Conservation (phyloP, 2,113 vertebrate species). For the Archocentrus centrarchus region DNA sequence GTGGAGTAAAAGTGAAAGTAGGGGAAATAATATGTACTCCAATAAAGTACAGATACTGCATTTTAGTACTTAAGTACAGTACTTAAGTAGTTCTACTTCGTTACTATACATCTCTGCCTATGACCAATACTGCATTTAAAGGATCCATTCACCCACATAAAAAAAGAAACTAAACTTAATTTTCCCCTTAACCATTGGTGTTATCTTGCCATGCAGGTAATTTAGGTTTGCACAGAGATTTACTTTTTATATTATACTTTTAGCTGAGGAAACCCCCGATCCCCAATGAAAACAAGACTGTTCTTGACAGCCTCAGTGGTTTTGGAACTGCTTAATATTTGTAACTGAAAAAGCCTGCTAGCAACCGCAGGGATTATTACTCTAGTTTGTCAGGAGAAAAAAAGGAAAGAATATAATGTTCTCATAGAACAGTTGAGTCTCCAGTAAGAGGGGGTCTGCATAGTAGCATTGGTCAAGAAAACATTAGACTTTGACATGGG, state of each 20-base stretch:
- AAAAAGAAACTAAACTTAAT: neutral
- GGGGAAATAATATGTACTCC: too few species aligned
- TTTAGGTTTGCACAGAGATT: neutral
- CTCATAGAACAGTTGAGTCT: neutral
- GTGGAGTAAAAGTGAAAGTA: too few species aligned
- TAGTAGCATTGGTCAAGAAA: neutral
- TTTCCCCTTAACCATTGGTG: neutral
- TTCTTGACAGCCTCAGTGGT: neutral
- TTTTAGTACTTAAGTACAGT: too few species aligned
- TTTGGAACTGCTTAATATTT: neutral
- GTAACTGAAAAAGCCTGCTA: neutral
- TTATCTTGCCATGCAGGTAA: neutral
- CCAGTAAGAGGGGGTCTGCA: neutral
- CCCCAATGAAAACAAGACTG: neutral
- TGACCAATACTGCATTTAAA: neutral
- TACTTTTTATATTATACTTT: conserved; percentile 1
- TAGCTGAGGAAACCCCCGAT: neutral
- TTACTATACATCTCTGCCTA: too few species aligned
- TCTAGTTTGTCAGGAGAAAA: neutral
- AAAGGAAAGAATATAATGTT: neutral
- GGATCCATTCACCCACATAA: neutral
- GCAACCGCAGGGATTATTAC: neutral
- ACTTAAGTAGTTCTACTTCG: too few species aligned
- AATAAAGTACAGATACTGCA: too few species aligned
- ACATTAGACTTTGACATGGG: neutral